Conservation (phyloP, 53 echinoderm and acorn worm species). For the Temnopleurus reevesii region DNA sequence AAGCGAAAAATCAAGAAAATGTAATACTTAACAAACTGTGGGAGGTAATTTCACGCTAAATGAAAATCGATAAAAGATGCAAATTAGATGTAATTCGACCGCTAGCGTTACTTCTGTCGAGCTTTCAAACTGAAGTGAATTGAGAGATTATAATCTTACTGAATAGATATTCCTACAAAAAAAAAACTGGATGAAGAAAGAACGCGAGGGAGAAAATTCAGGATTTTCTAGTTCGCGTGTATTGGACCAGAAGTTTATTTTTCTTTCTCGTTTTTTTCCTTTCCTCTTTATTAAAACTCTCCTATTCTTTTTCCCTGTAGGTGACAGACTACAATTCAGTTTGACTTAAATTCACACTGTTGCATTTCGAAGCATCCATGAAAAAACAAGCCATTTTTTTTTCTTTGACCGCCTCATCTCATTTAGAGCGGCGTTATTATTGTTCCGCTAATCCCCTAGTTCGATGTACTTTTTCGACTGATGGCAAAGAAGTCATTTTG, state of each 20-base stretch:
- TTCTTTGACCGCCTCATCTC: not conserved
- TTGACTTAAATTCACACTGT: conserved; percentile 62
- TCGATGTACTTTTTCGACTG: conserved; percentile 49
- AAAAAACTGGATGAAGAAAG: not conserved
- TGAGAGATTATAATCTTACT: conserved; percentile 41
- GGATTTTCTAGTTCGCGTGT: conserved; percentile 46
- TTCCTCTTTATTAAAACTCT: not conserved
- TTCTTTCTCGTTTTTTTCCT: not conserved
- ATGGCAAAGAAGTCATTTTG: conserved; percentile 15
- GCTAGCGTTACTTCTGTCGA: conserved; percentile 51
- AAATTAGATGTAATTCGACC: conserved; percentile 55
- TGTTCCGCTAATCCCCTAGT: conserved; percentile 38
- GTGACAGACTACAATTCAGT: conserved; percentile 31
- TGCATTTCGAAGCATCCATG: conserved; percentile 53
- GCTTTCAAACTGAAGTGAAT: conserved; percentile 5
- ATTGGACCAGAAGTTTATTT: conserved; percentile 58
- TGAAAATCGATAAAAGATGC: conserved; percentile 57
- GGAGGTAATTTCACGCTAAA: conserved; percentile 56
- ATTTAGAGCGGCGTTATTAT: conserved; percentile 37
- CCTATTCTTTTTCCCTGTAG: not conserved
- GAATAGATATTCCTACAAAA: conserved; percentile 24
- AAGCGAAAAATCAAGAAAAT: conserved; percentile 22
- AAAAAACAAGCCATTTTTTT: conserved; percentile 37
- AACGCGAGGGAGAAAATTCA: not conserved
- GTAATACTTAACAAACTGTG: conserved; percentile 57